phyloP scores from a whole-genome alignment of 2,888 invertebrate species.

The Steinernema carpocapsae region DNA sequence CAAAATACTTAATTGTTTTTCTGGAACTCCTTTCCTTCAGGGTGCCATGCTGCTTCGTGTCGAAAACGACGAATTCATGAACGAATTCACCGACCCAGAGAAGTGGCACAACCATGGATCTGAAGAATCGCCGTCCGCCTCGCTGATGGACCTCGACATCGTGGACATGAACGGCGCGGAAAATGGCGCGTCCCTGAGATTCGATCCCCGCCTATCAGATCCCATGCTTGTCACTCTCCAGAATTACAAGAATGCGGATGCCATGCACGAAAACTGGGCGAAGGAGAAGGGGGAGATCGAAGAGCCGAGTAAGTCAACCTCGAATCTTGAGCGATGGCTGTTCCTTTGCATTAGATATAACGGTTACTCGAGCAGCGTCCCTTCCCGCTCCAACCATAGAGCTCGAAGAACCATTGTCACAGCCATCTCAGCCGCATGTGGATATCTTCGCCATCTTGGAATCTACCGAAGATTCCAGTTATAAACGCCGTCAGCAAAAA shows the following conservation, averaged over 20 bases:
- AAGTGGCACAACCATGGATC: not conserved
- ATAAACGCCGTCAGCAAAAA: not conserved
- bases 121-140: not conserved
- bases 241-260: not conserved
- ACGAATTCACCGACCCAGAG: constrained; percentile 1
- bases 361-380: too few relatives aligned
- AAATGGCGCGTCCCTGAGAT: constrained; percentile 4
- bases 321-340: not conserved
- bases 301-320: not conserved
- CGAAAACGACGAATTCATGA: not conserved
- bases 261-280: not conserved
- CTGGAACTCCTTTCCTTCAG: not conserved
- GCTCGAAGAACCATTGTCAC: not conserved
- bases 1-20: not conserved
- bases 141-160: not conserved
- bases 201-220: not conserved
- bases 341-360: not conserved
- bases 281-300: not conserved
- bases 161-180: not conserved
- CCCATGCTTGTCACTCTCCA: not conserved
- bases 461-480: too few relatives aligned
- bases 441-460: too few relatives aligned
- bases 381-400: too few relatives aligned
- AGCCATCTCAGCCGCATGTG: not conserved
- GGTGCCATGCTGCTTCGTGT: not conserved